A percentile compares a stretch with the other conserved stretches of the same genome.
These are phyloP conservation scores for Mandrillus leucophaeus DNA, from an alignment of 2,113 vertebrate genomes.

Conservation along the genomic window DNA sequence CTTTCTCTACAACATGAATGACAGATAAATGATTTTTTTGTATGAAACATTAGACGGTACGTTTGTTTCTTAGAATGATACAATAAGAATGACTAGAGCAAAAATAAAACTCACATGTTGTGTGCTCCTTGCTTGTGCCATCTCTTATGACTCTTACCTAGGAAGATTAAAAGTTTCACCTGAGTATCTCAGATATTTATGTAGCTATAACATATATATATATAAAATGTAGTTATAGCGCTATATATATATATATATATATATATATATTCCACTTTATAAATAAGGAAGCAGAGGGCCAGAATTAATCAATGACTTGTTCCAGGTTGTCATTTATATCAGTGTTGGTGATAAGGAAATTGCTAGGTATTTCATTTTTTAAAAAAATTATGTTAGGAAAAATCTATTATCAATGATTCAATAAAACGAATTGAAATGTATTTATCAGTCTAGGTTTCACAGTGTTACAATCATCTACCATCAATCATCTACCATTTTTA, in stretches of 20 bases:
- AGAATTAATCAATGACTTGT: not conserved
- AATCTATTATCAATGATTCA: constrained; percentile 15
- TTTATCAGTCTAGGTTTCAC: not conserved
- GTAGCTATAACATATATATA: not conserved
- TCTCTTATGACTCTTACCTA: not conserved
- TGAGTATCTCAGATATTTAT: constrained; percentile 16
- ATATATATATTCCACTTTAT: not conserved
- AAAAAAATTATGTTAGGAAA: not conserved
- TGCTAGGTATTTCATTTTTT: not conserved
- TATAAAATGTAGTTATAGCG: not conserved
- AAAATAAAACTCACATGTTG: not conserved
- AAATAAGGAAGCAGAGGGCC: not conserved
- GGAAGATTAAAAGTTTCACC: not conserved
- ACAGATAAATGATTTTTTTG: not conserved
- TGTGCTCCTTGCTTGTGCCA: not conserved
- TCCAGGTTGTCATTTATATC: not conserved
- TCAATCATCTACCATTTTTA: not conserved
- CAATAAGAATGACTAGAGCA: not conserved
- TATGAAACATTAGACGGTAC: not conserved
- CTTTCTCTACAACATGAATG: not conserved
- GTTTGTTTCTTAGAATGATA: not conserved
- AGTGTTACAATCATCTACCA: not conserved
- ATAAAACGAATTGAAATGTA: constrained; percentile 14
- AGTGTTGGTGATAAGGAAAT: constrained; percentile 15
- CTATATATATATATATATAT: not conserved